Base-by-base conservation (phyloP, 2,797 vertebrate genomes). In the Pygocentrus nattereri region DNA sequence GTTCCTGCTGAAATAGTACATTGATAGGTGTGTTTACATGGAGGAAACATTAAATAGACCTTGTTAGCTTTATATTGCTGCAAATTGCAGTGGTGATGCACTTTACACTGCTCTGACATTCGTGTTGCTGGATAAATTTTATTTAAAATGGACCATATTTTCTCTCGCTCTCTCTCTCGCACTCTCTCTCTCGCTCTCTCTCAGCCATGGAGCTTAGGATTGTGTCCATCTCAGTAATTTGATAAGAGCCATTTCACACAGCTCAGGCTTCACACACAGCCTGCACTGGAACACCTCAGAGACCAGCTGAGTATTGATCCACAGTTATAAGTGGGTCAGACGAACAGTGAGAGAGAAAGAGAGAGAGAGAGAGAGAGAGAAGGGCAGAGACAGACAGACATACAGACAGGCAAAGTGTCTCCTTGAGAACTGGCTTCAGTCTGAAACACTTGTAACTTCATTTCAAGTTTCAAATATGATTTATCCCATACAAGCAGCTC, bases 181-280 rank as follows among this genome's bases (percentile, higher is more conserved):
- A 62, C 38, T 50, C 50, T 80, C 13, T 79, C 71, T 58, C 58
- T 82, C 68, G 38, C 59, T 72, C 31, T 7, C 61, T 69, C 38
- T 71, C 74, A 76, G 76, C 75, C 76, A 74, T 78, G 67, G 79
- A 67, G 59, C 62, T 84, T 82, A 76, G 18, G 19, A 54, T 19
- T 19, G 50, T 54, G 73, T 83, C 80, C 85, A 87, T 72, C 81
- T 80, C 67, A 78, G 83, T 86, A 83, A 87, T 90, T 84, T 85
- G 79, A 88, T 88, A 84, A 88, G 69, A 71, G 78, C 84, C 83
- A 85, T 87, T 90, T 90, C 85, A 86, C 86, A 25, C 64, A 81
- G 50, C 76, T 85, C 81, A 83, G 56, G 74, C 67, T 87, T 80
- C 73, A 10, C 82, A 78, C 65, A 72, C 2, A 82, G 0, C 30